phyloP scores from a whole-genome alignment of 2,888 invertebrate genomes.

The Strigamia maritima region DNA sequence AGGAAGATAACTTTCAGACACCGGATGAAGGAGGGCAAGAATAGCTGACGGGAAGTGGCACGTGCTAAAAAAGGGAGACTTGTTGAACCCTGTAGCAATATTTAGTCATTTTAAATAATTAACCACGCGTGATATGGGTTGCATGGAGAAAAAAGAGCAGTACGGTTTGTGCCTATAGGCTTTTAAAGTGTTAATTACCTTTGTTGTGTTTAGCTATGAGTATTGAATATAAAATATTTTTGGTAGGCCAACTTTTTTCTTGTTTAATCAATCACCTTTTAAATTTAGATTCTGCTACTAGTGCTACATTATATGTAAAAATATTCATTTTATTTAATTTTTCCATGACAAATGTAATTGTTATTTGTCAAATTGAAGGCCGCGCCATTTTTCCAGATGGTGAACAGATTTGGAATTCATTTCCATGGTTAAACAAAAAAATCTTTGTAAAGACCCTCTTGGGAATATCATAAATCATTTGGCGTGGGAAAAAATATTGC shows the following conservation, averaged over 20 bases:
- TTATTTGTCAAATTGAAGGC: not conserved
- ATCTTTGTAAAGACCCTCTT: not conserved
- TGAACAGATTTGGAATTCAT: not conserved
- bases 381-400: not conserved
- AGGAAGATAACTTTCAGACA: not conserved
- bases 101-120: conserved; percentile 4
- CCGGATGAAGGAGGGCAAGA: not conserved
- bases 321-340: too few species aligned
- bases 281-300: too few species aligned
- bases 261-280: too few species aligned
- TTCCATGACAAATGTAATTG: too few species aligned
- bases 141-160: not conserved
- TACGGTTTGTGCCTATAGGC: not conserved
- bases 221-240: too few species aligned
- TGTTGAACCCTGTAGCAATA: not conserved
- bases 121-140: not conserved
- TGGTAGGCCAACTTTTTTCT: too few species aligned
- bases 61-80: not conserved
- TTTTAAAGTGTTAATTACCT: too few species aligned
- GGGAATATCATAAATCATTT: not conserved
- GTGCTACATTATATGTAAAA: too few species aligned
- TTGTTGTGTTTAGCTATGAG: too few species aligned
- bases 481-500: conserved; percentile 4
- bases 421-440: not conserved
- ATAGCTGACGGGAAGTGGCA: not conserved